Conservation (phyloP, 2,888 invertebrate species). For the Melinaea marsaeus region DNA sequence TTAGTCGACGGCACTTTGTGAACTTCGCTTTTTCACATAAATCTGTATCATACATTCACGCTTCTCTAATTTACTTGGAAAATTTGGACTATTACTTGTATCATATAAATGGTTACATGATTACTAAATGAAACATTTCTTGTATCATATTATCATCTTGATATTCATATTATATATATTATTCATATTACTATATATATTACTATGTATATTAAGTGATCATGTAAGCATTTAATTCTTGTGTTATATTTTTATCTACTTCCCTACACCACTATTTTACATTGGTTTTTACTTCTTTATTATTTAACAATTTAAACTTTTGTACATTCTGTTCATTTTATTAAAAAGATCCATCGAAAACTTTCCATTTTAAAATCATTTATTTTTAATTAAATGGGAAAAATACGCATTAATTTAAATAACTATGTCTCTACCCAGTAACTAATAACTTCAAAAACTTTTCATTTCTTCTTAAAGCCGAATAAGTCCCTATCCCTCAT, state of each 20-base stretch:
- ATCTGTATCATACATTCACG: constrained; percentile 37
- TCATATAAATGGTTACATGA: background rate
- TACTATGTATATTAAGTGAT: background rate
- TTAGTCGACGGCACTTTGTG: constrained; percentile 18
- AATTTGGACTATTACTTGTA: background rate
- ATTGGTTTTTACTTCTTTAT: constrained; percentile 4
- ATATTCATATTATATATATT: background rate
- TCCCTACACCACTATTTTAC: background rate
- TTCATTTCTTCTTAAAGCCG: constrained; percentile 30
- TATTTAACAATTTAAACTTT: constrained; percentile 4
- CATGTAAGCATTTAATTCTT: constrained; percentile 1
- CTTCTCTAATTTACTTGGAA: constrained; percentile 21
- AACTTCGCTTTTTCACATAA: constrained; percentile 17
- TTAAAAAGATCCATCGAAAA: background rate
- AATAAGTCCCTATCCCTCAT: constrained; percentile 32
- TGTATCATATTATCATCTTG: background rate
- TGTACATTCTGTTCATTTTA: background rate
- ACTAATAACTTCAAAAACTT: constrained; percentile 34
- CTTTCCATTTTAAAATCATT: constrained; percentile 18
- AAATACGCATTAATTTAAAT: constrained; percentile 22
- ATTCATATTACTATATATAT: background rate
- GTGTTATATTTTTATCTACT: background rate
- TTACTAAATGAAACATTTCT: background rate
- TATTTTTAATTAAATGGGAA: constrained; percentile 20
- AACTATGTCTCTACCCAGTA: constrained; percentile 27